A percentile compares a stretch with the other conserved stretches of the same genome.
phyloP scores from a whole-genome alignment of 2,888 invertebrate species.

The Ernsta delagoae region DNA sequence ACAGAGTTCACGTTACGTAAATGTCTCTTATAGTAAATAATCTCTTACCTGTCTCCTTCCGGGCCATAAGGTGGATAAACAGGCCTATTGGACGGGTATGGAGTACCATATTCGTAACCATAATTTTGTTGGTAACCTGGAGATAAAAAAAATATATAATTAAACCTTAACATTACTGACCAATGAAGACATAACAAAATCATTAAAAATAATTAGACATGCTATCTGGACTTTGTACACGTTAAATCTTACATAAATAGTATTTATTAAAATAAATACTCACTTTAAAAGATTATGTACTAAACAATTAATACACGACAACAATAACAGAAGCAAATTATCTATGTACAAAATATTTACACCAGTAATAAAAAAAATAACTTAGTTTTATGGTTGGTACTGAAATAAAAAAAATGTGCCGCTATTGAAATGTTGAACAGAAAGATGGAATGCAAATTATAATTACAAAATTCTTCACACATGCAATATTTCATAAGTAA shows the following conservation, averaged over 20 bases:
- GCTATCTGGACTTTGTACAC: neutral
- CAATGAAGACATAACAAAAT: neutral
- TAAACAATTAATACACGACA: neutral
- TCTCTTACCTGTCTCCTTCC: conserved; percentile 86
- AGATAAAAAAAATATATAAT: conserved; percentile 46
- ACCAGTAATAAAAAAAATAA: conserved; percentile 3
- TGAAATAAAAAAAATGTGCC: neutral
- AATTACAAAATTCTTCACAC: neutral
- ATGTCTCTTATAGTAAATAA: too few species aligned
- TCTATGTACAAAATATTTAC: conserved; percentile 9
- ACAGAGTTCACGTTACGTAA: too few species aligned
- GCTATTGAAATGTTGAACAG: neutral
- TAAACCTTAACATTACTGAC: neutral
- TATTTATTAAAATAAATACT: too few species aligned
- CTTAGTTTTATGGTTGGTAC: neutral
- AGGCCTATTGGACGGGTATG: conserved; percentile 90
- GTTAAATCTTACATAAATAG: neutral
- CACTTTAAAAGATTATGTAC: neutral
- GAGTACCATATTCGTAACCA: conserved; percentile 88
- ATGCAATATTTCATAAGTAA: neutral
- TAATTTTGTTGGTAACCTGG: conserved; percentile 87
- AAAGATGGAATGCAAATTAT: conserved; percentile 8
- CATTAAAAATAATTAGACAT: neutral
- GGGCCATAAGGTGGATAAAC: conserved; percentile 92
- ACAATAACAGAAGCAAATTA: neutral